A percentile compares a stretch with the other conserved stretches of the same genome.
phyloP scores from a whole-genome alignment of 2,797 vertebrate genomes.

The Periparus ater region DNA sequence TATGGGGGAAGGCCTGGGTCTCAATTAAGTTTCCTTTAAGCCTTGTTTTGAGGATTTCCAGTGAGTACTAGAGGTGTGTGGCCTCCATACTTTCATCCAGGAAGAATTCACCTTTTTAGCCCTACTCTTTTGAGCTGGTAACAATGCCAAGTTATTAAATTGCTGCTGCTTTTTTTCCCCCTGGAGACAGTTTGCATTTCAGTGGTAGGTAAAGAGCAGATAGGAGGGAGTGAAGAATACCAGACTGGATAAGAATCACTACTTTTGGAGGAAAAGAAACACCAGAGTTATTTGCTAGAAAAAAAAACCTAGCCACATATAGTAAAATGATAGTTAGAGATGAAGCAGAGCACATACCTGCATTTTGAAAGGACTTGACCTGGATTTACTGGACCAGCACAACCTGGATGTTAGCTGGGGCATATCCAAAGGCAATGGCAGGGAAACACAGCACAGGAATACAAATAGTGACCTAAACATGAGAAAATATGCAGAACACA shows the following conservation, averaged over 20 bases:
- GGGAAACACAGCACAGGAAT: background rate
- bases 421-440: background rate
- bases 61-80: background rate
- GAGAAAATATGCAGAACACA: background rate
- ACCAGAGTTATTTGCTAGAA: background rate
- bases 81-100: background rate
- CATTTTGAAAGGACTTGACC: background rate
- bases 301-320: background rate
- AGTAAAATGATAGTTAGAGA: background rate
- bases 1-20: background rate
- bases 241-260: background rate
- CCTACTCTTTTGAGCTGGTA: background rate
- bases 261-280: background rate
- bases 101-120: background rate
- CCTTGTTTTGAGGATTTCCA: slow-evolving; percentile 9
- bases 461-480: background rate
- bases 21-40: background rate
- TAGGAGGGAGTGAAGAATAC: background rate
- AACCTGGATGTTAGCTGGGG: background rate
- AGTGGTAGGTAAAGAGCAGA: background rate
- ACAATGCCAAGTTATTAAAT: background rate
- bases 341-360: background rate
- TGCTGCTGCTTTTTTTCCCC: background rate
- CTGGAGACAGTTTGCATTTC: background rate
- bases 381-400: background rate